A percentile compares a stretch with the other conserved stretches of the same genome.
phyloP scores from a whole-genome alignment of 2,113 vertebrate genomes.

The Orthonyx spaldingii region DNA sequence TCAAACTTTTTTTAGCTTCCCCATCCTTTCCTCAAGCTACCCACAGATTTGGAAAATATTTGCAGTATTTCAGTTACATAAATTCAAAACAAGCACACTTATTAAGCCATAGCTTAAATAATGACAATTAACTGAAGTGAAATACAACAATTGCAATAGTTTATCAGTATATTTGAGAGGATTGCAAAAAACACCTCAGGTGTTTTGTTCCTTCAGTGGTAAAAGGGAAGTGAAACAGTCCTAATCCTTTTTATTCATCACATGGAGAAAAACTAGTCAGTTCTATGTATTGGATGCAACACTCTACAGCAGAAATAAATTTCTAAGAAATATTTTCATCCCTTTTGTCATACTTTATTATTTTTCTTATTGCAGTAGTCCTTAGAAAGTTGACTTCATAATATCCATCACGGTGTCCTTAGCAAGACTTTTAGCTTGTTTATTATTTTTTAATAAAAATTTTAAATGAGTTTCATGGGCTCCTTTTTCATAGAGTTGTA shows the following conservation, averaged over 20 bases:
- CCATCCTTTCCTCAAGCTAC: not conserved
- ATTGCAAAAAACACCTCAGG: not conserved
- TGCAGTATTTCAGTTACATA: not conserved
- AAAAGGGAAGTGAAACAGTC: not conserved
- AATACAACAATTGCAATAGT: not conserved
- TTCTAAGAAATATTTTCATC: not conserved
- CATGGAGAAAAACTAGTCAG: not conserved
- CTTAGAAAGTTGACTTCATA: not conserved
- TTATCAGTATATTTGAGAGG: not conserved
- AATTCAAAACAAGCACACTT: not conserved
- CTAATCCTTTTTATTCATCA: not conserved
- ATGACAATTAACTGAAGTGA: not conserved
- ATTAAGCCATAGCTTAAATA: not conserved
- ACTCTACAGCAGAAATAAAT: not conserved
- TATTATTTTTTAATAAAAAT: not conserved
- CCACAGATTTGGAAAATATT: not conserved
- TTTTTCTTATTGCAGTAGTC: not conserved
- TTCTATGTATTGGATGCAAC: not conserved
- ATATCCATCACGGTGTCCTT: not conserved
- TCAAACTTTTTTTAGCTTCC: not conserved
- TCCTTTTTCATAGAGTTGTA: not conserved
- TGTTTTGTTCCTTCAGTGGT: not conserved
- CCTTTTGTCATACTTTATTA: not conserved
- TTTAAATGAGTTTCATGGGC: not conserved
- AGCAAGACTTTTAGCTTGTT: not conserved